Evolutionary conservation across 64 coral and sea anemone genomes (phyloP).

Genomic region (Actinia equina): DNA sequence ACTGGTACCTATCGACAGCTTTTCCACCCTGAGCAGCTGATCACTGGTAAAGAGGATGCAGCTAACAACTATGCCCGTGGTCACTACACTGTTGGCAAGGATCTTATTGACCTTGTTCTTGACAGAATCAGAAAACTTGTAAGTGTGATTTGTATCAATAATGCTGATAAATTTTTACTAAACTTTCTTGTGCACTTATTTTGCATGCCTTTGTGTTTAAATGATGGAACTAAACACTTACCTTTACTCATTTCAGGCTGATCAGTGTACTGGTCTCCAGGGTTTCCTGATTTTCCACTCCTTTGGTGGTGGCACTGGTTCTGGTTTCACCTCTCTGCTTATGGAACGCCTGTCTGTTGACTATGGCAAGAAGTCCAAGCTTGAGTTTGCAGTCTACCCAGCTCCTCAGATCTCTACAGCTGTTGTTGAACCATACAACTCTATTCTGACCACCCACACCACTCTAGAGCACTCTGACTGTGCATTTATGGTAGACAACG

Average conservation of each 20-base stretch:
- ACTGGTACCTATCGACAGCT: conserved; percentile 36
- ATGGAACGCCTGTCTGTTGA: conserved; percentile 9
- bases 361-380: not conserved
- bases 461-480: not conserved
- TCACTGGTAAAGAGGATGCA: conserved; percentile 37
- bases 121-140: conserved; percentile 18
- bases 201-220: too few relatives aligned
- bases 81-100: conserved; percentile 4
- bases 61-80: conserved; percentile 42
- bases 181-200: too few relatives aligned
- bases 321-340: not conserved
- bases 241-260: not conserved
- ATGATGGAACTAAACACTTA: conserved; percentile 21
- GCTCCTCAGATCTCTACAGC: conserved; percentile 19
- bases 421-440: conserved; percentile 14
- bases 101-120: not conserved
- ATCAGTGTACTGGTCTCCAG: too few relatives aligned
- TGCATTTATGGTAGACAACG: conserved; percentile 22
- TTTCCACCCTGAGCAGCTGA: conserved; percentile 42
- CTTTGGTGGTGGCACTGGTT: not conserved
- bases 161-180: too few relatives aligned
- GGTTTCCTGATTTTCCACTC: too few relatives aligned
- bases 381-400: conserved; percentile 5
- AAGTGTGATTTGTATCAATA: not conserved
- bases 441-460: conserved; percentile 12